phyloP scores from a whole-genome alignment of 2,888 invertebrate genomes.

The Calameuta pallipes region DNA sequence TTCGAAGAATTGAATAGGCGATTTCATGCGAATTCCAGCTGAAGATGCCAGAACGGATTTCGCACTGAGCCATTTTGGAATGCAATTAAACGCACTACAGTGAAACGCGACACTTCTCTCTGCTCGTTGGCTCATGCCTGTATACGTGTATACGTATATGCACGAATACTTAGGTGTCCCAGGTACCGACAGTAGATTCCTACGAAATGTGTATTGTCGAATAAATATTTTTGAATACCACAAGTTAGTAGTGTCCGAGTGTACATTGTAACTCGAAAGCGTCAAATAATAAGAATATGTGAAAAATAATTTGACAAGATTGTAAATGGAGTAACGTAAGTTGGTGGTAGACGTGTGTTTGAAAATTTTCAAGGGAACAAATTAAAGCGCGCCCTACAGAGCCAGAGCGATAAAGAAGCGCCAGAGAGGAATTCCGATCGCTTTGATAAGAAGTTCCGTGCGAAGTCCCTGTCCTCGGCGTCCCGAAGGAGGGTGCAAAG shows the following conservation, averaged over 20 bases:
- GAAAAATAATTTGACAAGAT: not conserved
- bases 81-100: conserved; percentile 62
- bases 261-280: not conserved
- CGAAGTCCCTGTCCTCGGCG: conserved; percentile 19
- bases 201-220: not conserved
- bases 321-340: not conserved
- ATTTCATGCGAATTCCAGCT: conserved; percentile 42
- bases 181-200: not conserved
- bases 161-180: not conserved
- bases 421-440: conserved; percentile 35
- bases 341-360: not conserved
- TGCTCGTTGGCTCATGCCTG: conserved; percentile 12
- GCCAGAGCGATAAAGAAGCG: not conserved
- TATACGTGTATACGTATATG: conserved; percentile 1
- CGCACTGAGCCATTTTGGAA: conserved; percentile 60
- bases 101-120: conserved; percentile 49
- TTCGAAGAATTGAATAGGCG: not conserved
- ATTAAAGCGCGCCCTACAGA: not conserved
- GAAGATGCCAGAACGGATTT: conserved; percentile 42
- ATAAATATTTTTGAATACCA: not conserved
- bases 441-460: conserved; percentile 46
- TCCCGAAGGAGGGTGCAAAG: conserved; percentile 31
- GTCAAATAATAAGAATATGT: not conserved
- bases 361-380: not conserved
- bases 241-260: not conserved